A percentile compares a stretch with the other conserved stretches of the same genome.
Conservation (phyloP, 2,797 vertebrate genomes). For the Crypturellus tataupa region DNA sequence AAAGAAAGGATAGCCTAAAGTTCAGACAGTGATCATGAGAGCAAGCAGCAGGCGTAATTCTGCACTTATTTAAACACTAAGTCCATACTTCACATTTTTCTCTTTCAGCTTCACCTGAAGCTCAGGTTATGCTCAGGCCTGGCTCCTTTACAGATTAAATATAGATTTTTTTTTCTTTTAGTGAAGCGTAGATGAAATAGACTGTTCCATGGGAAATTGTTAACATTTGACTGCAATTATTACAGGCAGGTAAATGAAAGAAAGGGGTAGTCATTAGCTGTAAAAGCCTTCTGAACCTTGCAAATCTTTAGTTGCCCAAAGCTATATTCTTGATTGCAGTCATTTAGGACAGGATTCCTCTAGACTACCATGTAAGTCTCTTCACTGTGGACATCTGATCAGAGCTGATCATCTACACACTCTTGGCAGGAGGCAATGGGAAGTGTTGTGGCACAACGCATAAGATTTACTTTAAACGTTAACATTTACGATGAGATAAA, state of each 20-base stretch:
- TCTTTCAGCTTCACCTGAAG: background rate
- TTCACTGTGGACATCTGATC: background rate
- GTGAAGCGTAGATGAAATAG: background rate
- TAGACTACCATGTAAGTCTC: background rate
- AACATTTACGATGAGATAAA: background rate
- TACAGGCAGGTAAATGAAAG: background rate
- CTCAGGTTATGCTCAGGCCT: background rate
- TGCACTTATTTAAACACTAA: background rate
- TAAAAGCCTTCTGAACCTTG: background rate
- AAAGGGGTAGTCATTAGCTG: background rate
- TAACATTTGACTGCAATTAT: background rate
- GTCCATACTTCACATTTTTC: background rate
- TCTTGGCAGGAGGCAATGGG: background rate
- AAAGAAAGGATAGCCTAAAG: background rate
- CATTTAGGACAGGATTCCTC: background rate
- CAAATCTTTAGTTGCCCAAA: background rate
- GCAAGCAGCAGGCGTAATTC: background rate
- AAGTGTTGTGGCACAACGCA: background rate
- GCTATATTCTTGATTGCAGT: background rate
- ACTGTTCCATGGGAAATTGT: background rate
- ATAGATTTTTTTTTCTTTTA: background rate
- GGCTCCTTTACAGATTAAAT: background rate
- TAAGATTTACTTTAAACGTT: background rate
- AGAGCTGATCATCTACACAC: background rate
- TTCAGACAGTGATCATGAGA: background rate